Conservation (phyloP, 2,888 invertebrate species). For the Anthoptus insignis region DNA sequence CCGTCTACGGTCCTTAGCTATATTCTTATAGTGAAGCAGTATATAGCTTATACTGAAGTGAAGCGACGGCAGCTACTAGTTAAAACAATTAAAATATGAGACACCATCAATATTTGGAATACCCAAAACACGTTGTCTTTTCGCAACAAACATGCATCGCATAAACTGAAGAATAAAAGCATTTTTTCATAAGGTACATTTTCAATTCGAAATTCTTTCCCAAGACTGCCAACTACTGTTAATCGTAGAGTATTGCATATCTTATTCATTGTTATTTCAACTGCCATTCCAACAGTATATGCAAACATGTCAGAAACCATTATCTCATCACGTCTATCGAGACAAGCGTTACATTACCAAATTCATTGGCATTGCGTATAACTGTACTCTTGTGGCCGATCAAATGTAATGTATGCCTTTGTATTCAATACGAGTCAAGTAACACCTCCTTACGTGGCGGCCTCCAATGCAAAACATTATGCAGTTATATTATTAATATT, state of each 20-base stretch:
- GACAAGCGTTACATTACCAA: constrained; percentile 42
- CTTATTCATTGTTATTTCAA: constrained; percentile 10
- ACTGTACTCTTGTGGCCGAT: constrained; percentile 51
- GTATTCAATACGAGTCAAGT: constrained; percentile 48
- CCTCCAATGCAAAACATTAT: constrained; percentile 45
- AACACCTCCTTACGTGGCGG: constrained; percentile 41
- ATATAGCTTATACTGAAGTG: no score
- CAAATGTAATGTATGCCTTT: constrained; percentile 51
- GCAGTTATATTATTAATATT: constrained; percentile 37
- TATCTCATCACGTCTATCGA: constrained; percentile 45
- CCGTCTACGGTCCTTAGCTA: no score
- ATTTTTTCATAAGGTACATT: neutral
- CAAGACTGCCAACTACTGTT: neutral
- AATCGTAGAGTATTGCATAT: neutral
- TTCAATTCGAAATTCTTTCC: neutral
- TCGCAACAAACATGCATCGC: no score
- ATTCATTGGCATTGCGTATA: constrained; percentile 50
- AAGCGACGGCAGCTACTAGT: no score
- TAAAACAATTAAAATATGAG: no score
- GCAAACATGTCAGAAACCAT: constrained; percentile 28
- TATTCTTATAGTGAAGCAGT: no score
- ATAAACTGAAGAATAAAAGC: no score
- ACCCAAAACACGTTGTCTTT: no score
- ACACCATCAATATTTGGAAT: no score
- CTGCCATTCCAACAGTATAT: constrained; percentile 5